These are phyloP conservation scores for Paramisgurnus dabryanus DNA, from an alignment of 2,113 vertebrate species.

Conservation along the genomic window DNA sequence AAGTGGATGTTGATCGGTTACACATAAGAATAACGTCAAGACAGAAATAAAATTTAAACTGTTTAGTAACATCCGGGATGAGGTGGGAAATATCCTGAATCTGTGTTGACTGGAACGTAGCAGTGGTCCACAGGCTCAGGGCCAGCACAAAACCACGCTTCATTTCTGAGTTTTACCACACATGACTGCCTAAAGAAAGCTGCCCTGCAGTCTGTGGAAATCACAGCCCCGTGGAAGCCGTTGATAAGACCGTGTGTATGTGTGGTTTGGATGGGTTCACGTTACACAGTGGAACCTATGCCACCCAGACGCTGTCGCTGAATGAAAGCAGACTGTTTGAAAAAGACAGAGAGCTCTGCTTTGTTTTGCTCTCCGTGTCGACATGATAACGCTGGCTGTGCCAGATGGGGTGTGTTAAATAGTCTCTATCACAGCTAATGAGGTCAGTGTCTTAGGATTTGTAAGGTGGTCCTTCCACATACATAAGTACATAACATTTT, in stretches of 20 bases:
- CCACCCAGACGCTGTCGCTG: constrained; percentile 67
- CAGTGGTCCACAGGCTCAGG: constrained; percentile 6
- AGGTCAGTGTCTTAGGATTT: constrained; percentile 63
- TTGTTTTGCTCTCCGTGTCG: constrained; percentile 57
- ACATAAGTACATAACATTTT: too few species aligned
- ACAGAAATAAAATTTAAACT: too few species aligned
- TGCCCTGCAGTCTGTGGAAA: constrained; percentile 62
- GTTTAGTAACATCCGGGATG: too few species aligned
- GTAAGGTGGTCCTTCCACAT: constrained; percentile 8
- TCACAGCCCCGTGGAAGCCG: constrained; percentile 58
- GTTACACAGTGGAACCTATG: constrained; percentile 59
- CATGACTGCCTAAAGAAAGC: constrained; percentile 59
- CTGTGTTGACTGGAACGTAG: too few species aligned
- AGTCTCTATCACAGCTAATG: constrained; percentile 71
- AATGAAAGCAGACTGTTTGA: constrained; percentile 65
- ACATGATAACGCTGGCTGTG: constrained; percentile 59
- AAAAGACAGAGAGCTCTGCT: constrained; percentile 48
- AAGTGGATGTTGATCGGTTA: not conserved
- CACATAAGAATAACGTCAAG: not conserved
- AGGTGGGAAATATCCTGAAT: too few species aligned
- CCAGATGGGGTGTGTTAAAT: constrained; percentile 66
- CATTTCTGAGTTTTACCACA: constrained; percentile 59
- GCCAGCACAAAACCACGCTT: constrained; percentile 60
- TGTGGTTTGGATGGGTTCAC: constrained; percentile 57
- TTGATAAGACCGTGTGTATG: constrained; percentile 62